Percentiles rank a stretch among this genome's conserved stretches.
phyloP scores from a whole-genome alignment of 2,888 invertebrate species.

The Dermolepida albohirtum region DNA sequence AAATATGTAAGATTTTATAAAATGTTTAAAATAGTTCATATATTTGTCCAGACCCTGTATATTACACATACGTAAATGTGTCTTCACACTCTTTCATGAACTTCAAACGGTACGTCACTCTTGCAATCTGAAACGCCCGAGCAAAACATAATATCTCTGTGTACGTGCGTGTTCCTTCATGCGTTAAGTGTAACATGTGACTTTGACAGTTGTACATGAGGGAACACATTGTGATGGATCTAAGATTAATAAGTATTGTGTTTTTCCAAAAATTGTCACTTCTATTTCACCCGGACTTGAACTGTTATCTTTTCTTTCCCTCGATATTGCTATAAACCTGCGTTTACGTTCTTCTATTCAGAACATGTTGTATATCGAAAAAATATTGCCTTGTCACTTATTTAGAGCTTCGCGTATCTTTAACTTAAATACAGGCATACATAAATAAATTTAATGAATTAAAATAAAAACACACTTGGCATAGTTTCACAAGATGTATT shows the following conservation, averaged over 20 bases:
- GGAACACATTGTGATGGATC: slow-evolving; percentile 22
- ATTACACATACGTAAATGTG: too few relatives aligned
- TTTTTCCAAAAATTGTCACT: slow-evolving; percentile 23
- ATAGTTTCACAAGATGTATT: too few relatives aligned
- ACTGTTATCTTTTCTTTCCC: slow-evolving; percentile 8
- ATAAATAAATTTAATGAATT: too few relatives aligned
- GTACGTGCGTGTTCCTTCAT: slow-evolving; percentile 3
- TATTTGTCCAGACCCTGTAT: too few relatives aligned
- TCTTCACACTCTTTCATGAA: too few relatives aligned
- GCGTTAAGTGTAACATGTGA: slow-evolving; percentile 25
- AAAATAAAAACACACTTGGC: too few relatives aligned
- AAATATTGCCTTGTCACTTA: slow-evolving; percentile 20
- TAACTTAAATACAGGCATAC: too few relatives aligned
- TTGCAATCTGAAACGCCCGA: too few relatives aligned
- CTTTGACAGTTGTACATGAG: slow-evolving; percentile 28
- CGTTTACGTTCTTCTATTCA: slow-evolving; percentile 6
- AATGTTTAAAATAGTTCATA: too few relatives aligned
- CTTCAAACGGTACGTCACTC: too few relatives aligned
- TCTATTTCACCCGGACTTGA: background rate
- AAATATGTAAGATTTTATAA: too few relatives aligned
- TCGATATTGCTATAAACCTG: slow-evolving; percentile 12
- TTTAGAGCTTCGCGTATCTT: too few relatives aligned
- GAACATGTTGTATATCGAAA: background rate
- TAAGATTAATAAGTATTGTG: slow-evolving; percentile 34
- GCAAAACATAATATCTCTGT: background rate